Percentiles rank a stretch among this genome's conserved stretches.
phyloP scores from a whole-genome alignment of 2,888 invertebrate species.

The Nomada fucata region DNA sequence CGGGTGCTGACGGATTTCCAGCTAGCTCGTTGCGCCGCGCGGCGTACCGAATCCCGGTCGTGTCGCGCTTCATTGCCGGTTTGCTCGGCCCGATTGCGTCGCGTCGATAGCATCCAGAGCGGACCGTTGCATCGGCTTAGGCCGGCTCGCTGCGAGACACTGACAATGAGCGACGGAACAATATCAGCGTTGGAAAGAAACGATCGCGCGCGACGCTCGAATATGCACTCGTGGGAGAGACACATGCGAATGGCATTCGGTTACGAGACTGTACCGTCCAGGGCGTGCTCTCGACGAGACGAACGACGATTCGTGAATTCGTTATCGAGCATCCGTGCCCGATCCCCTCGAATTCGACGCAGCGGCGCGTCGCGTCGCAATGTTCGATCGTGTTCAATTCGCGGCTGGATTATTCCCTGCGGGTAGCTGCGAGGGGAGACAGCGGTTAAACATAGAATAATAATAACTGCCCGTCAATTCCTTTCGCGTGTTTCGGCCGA shows the following conservation, averaged over 20 bases:
- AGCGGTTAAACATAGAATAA: not conserved
- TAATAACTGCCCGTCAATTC: not conserved
- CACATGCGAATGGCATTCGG: no score
- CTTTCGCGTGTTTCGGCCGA: not conserved
- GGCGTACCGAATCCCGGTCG: slow-evolving; percentile 28
- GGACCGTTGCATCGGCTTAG: slow-evolving; percentile 37
- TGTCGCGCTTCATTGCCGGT: slow-evolving; percentile 38
- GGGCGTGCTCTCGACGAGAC: not conserved
- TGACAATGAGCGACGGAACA: slow-evolving; percentile 20
- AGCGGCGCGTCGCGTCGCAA: not conserved
- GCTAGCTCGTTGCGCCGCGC: slow-evolving; percentile 9
- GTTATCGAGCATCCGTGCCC: not conserved
- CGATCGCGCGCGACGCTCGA: slow-evolving; percentile 27
- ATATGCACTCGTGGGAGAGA: no score
- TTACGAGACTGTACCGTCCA: not conserved
- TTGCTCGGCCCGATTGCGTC: slow-evolving; percentile 1
- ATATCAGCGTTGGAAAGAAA: slow-evolving; percentile 56
- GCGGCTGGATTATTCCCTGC: slow-evolving; percentile 4
- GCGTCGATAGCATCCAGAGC: slow-evolving; percentile 23
- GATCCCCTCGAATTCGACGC: not conserved
- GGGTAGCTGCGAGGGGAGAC: not conserved
- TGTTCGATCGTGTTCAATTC: not conserved
- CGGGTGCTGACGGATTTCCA: slow-evolving; percentile 48
- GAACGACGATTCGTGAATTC: slow-evolving; percentile 4
- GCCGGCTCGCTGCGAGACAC: no score